phyloP scores from a whole-genome alignment of 2,797 vertebrate species.

The Emydoidea blandingii region DNA sequence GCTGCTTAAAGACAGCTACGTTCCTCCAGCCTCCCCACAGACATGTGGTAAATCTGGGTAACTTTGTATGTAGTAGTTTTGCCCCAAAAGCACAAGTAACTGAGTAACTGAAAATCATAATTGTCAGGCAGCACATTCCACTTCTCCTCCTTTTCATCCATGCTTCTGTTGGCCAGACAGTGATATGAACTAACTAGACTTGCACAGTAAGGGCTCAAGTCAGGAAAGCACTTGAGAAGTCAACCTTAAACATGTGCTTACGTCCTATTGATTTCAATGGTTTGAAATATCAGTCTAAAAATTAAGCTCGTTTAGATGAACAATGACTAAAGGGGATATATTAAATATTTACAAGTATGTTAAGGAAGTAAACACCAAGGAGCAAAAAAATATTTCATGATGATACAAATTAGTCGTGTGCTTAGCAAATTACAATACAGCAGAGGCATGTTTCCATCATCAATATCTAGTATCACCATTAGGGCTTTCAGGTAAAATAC shows the following conservation, averaged over 20 bases:
- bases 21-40: accelerated
- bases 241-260: background rate
- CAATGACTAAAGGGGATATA: background rate
- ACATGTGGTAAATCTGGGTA: background rate
- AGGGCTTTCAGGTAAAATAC: background rate
- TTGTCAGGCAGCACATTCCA: background rate
- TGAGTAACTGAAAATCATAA: background rate
- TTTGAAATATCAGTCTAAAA: too few species aligned
- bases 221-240: background rate
- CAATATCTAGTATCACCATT: background rate
- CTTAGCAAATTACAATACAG: background rate
- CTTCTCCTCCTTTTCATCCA: background rate
- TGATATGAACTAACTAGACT: background rate
- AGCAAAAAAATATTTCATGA: accelerated
- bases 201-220: background rate
- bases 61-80: background rate
- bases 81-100: background rate
- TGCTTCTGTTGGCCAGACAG: background rate
- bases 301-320: background rate
- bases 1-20: background rate
- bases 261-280: too few species aligned
- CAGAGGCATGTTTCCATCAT: background rate
- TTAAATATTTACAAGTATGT: background rate
- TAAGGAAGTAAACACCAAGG: background rate
- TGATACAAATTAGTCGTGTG: background rate